phyloP scores from a whole-genome alignment of 2,888 invertebrate genomes.

The Polydrusus tereticollis region DNA sequence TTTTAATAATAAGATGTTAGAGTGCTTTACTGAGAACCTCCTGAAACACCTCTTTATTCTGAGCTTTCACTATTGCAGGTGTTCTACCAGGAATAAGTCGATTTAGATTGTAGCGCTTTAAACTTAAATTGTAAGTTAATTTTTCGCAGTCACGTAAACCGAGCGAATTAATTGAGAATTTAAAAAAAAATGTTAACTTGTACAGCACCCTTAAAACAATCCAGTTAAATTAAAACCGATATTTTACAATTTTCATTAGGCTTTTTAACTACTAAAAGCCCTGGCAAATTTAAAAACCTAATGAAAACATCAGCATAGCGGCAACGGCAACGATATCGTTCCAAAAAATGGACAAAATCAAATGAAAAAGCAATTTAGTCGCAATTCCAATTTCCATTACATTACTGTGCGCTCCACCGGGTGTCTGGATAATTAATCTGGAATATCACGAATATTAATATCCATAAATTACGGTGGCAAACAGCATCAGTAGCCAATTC shows the following conservation, averaged over 20 bases:
- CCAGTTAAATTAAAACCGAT: constrained; percentile 6
- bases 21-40: too few relatives aligned
- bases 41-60: too few relatives aligned
- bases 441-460: constrained; percentile 64
- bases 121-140: too few relatives aligned
- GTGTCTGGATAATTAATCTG: constrained; percentile 52
- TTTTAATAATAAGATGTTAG: too few relatives aligned
- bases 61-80: too few relatives aligned
- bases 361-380: constrained; percentile 51
- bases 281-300: constrained; percentile 29
- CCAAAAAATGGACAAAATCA: constrained; percentile 47
- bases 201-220: background rate
- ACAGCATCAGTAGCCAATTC: constrained; percentile 64
- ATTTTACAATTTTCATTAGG: constrained; percentile 16
- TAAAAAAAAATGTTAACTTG: too few relatives aligned
- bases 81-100: too few relatives aligned
- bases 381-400: constrained; percentile 51
- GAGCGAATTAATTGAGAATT: too few relatives aligned
- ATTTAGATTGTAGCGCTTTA: too few relatives aligned
- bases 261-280: constrained; percentile 22
- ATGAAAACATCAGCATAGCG: constrained; percentile 39
- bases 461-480: constrained; percentile 65
- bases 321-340: constrained; percentile 24
- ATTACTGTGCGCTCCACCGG: constrained; percentile 50
- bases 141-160: too few relatives aligned